A percentile compares a stretch with the other conserved stretches of the same genome.
phyloP scores from a whole-genome alignment of 2,113 vertebrate genomes.

The Salvelinus namaycush region DNA sequence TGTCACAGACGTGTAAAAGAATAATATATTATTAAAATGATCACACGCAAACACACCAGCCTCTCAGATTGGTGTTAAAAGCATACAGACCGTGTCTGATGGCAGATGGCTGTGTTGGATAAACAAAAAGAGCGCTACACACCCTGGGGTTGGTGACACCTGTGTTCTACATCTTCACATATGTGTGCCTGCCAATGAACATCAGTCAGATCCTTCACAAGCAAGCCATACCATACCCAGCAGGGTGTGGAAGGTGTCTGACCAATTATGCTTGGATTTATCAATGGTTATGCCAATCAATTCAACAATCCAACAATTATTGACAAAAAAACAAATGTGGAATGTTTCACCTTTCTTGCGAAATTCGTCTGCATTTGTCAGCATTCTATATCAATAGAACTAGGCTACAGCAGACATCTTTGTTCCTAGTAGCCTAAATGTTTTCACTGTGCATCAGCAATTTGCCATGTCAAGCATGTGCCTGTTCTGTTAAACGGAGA shows the following conservation, averaged over 20 bases:
- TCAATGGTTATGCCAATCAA: too few relatives aligned
- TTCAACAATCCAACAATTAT: too few relatives aligned
- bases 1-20: background rate
- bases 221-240: background rate
- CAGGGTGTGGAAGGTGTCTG: too few relatives aligned
- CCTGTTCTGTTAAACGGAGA: too few relatives aligned
- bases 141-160: background rate
- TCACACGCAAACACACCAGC: too few relatives aligned
- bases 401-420: background rate
- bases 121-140: background rate
- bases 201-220: background rate
- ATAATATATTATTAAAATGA: background rate
- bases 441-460: constrained; percentile 1
- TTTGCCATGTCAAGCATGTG: background rate
- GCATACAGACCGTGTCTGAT: too few relatives aligned
- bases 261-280: background rate
- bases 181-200: background rate
- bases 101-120: background rate
- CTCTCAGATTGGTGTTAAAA: too few relatives aligned
- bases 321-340: too few relatives aligned
- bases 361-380: too few relatives aligned
- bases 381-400: too few relatives aligned
- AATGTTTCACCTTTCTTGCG: too few relatives aligned
- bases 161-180: background rate
- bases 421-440: background rate